Base-by-base conservation (phyloP, 2,888 invertebrate species). In the Mesoligia furuncula region DNA sequence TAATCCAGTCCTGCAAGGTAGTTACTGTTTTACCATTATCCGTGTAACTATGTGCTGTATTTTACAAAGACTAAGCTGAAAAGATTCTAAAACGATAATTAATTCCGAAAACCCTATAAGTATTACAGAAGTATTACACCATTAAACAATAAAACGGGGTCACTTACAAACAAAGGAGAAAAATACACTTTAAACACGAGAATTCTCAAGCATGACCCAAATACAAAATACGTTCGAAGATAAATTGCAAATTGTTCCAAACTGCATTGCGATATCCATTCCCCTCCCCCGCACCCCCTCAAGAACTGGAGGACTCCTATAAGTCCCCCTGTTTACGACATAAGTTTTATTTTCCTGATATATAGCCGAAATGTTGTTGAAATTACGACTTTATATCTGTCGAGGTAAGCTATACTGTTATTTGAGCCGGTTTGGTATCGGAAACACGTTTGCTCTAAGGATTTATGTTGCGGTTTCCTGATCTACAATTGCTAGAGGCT, bases 391-490 rank as follows among this genome's bases (percentile, higher is more conserved):
- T 78, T 90, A 88, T 85, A 73, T 69, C 73, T 66, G 77, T 73
- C 27, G 65, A 7, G 9, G 68, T 89, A 90, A 89, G 89, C 80
- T 86, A 77, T 83, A 83, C 86, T 85, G 85, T 85, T 80, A 65
- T 64, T 85, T 61, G 45, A 75, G 74, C 67, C 48, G 77, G 71
- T 84, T 76, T 80, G 39, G 74, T 78, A 84, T 85, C 72, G 78
- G 79, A 79, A 85, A 87, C 87, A 85, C 83, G 85, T 86, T 86
- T 77, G 71, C 64, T 59, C 61, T 8, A 42, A 69, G 82, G 87
- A 90, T 90, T 90, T 90, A 91, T 86, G 69, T 72, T 66, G 83
- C 80, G 87, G 87, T 88, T 84, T 84, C 83, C 85, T 88, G 85
- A 89, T 85, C 77, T 88, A 84, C 73, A 85, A 79, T 83, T 81